Evolutionary conservation across 1,140 invertebrate genomes (phyloP), one percentile per base, ranked within the genome.

Genomic region (Campoletis sonorensis): DNA sequence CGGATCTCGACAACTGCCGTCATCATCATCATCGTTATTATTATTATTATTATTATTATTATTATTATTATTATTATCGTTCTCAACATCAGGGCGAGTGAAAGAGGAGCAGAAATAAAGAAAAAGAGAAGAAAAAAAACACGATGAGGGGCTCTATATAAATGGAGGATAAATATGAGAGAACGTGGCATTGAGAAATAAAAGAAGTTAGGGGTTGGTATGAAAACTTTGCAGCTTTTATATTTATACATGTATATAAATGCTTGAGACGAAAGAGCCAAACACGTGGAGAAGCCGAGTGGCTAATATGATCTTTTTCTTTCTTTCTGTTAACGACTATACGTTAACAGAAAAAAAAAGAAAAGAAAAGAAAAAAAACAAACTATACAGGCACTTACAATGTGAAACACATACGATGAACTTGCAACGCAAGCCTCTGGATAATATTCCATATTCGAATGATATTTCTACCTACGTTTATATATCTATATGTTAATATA

Each of bases 101-200:
- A 45, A 45, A 45, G 40, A 45, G 40, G 8, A 45, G 40, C 40
- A n/a, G 37, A 71, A n/a, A 40, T 11, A 71, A 71, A 71, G 33
- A 40, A 71, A 70, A 10, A 30, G 33, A 33, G 30, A 33, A 33
- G n/a, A n/a, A 33, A 33, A 33, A 33, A 33, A 33, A 33, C 7
- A 33, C 30, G 40, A 1, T 45, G 40, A 45, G 40, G 40, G 40
- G 40, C 30, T 71, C 5, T n/a, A 21, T 71, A 71, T 71, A 71
- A 71, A 71, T 71, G 68, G 27, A 37, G 30, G 68, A 71, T 71
- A 37, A 71, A 71, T 71, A 37, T 71, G 37, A 7, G 68, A 71
- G 30, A 45, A 13, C 68, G 18, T n/a, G 30, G 68, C 33, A 71
- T 71, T 71, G 68, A 71, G 27, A 71, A 71, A 71, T 71, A 30